Evolutionary conservation across 2,113 vertebrate species (phyloP).

Genomic region (Lucifuga dentata): DNA sequence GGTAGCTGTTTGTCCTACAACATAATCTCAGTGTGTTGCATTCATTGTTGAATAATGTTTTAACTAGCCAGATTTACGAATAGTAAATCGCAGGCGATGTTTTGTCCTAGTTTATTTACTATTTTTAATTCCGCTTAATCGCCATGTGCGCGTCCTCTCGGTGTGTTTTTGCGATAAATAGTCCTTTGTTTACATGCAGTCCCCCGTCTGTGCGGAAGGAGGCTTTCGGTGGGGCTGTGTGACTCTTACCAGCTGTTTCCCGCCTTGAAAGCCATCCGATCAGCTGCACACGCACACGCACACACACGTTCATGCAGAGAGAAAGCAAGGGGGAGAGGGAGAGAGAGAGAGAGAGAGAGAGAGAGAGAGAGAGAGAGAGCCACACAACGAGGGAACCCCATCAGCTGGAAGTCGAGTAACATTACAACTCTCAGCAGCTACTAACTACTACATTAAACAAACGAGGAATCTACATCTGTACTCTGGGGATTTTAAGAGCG

Average conservation of each 20-base stretch:
- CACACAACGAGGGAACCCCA: slow-evolving; percentile 88
- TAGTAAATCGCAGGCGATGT: not conserved
- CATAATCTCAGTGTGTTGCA: too few relatives aligned
- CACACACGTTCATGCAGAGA: slow-evolving; percentile 79
- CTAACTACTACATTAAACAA: slow-evolving; percentile 71
- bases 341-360: slow-evolving; percentile 49
- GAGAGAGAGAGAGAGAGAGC: slow-evolving; percentile 71
- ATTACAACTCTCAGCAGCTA: slow-evolving; percentile 83
- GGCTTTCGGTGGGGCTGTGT: slow-evolving; percentile 87
- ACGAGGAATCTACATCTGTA: slow-evolving; percentile 27
- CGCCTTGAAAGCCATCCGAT: slow-evolving; percentile 96
- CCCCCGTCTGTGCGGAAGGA: slow-evolving; percentile 88
- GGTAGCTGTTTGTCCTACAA: too few relatives aligned
- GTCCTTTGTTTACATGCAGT: slow-evolving; percentile 95
- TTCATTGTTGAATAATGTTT: not conserved
- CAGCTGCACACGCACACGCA: slow-evolving; percentile 88
- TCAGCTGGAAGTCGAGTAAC: slow-evolving; percentile 88
- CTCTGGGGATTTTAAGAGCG: slow-evolving; percentile 31
- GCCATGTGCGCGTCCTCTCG: not conserved
- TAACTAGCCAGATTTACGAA: too few relatives aligned
- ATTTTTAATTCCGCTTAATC: too few relatives aligned
- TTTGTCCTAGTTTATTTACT: not conserved
- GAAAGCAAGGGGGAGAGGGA: slow-evolving; percentile 72
- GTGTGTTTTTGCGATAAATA: slow-evolving; percentile 76
- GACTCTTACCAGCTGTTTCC: slow-evolving; percentile 98